Conservation (phyloP, 2,797 vertebrate genomes). For the Hybognathus amarus region DNA sequence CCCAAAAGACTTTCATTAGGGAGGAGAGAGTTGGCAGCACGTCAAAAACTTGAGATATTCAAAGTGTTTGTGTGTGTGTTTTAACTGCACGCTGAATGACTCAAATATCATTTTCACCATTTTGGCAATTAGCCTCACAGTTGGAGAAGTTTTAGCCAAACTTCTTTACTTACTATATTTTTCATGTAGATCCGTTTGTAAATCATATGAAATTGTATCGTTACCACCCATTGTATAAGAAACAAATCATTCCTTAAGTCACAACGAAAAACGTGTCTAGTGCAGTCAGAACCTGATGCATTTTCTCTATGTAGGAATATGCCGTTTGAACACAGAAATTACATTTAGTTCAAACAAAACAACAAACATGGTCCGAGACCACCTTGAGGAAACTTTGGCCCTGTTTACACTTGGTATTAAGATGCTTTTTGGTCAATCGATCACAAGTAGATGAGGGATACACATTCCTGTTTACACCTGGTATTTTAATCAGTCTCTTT, state of each 20-base stretch:
- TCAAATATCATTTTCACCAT: background rate
- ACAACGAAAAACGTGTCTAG: background rate
- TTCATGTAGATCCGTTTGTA: background rate
- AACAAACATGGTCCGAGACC: background rate
- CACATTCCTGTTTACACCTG: no score
- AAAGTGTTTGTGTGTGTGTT: background rate
- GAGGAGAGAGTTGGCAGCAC: background rate
- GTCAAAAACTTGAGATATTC: background rate
- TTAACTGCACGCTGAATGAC: background rate
- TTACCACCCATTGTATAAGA: background rate
- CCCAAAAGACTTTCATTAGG: constrained; percentile 1
- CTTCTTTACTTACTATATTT: background rate
- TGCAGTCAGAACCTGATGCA: background rate
- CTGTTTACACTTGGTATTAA: no score
- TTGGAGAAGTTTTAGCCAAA: background rate
- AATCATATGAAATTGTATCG: background rate
- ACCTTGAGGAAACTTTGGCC: background rate
- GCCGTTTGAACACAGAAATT: background rate
- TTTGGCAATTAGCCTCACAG: background rate
- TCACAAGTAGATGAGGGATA: no score
- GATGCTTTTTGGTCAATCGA: no score
- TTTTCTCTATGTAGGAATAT: background rate
- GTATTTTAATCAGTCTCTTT: no score
- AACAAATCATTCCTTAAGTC: background rate
- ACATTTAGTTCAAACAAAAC: background rate